These are phyloP conservation scores for Frankliniella fusca DNA, from an alignment of 2,888 invertebrate genomes.

Conservation along the genomic window DNA sequence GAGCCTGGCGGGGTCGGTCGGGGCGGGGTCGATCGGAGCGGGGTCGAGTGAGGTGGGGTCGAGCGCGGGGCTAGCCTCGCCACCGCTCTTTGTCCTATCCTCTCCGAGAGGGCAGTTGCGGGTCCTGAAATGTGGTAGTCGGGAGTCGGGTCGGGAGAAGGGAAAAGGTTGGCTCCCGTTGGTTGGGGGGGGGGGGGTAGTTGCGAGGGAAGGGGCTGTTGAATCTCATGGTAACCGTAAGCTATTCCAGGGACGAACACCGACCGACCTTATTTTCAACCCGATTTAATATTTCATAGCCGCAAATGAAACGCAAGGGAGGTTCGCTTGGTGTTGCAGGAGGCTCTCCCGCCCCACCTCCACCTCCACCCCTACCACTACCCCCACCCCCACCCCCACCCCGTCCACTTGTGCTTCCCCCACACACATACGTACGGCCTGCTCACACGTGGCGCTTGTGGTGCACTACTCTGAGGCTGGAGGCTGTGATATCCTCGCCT, in stretches of 20 bases:
- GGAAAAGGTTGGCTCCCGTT: too few species aligned
- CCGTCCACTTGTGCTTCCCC: not conserved
- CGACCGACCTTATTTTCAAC: slow-evolving; percentile 15
- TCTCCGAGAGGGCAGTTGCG: too few species aligned
- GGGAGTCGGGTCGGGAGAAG: too few species aligned
- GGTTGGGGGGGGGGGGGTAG: not conserved
- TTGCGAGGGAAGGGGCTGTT: not conserved
- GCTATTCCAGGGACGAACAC: slow-evolving; percentile 25
- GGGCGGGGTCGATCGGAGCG: too few species aligned
- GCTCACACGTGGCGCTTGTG: not conserved
- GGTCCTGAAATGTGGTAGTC: too few species aligned
- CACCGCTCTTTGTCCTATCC: too few species aligned
- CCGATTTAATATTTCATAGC: slow-evolving; percentile 20
- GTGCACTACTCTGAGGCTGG: not conserved
- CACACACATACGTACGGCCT: not conserved
- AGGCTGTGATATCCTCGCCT: too few species aligned
- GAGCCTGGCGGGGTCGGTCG: too few species aligned
- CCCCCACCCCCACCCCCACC: not conserved
- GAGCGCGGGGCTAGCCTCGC: too few species aligned
- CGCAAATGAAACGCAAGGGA: slow-evolving; percentile 24
- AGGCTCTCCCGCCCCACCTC: too few species aligned
- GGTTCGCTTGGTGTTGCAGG: not conserved
- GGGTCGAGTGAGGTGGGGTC: too few species aligned
- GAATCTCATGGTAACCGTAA: slow-evolving; percentile 17
- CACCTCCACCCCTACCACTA: not conserved